Percentiles rank a stretch among this genome's conserved stretches.
Evolutionary conservation across 92 coral and sea anemone genomes (phyloP).

Genomic region (Parazoanthus atlanticus): DNA sequence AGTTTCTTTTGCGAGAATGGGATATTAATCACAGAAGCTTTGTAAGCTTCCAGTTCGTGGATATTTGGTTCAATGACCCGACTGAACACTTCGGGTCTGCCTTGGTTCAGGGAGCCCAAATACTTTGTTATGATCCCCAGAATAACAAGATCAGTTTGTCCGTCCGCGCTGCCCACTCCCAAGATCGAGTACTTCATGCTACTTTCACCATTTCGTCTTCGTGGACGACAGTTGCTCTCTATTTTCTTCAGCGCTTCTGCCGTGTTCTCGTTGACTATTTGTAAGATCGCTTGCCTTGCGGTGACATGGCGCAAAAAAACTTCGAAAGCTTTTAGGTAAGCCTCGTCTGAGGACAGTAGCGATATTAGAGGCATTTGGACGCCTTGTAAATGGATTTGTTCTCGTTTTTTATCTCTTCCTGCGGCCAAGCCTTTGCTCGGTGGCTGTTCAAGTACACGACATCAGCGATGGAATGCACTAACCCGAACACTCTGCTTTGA

Average conservation of each 20-base stretch:
- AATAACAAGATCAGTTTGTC: constrained; percentile 51
- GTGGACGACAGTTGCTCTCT: constrained; percentile 20
- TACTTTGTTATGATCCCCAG: constrained; percentile 60
- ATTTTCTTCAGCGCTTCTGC: constrained; percentile 13
- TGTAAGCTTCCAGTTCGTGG: constrained; percentile 51
- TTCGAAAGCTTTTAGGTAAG: constrained; percentile 41
- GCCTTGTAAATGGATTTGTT: background rate
- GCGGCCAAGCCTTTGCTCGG: background rate
- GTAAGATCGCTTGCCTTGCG: constrained; percentile 43
- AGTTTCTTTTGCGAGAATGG: constrained; percentile 49
- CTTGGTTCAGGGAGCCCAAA: constrained; percentile 46
- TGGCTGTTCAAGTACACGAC: background rate
- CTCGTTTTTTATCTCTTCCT: background rate
- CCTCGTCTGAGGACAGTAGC: constrained; percentile 40
- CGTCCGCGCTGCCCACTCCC: constrained; percentile 63
- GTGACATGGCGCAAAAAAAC: constrained; percentile 46
- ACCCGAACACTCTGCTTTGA: constrained; percentile 8
- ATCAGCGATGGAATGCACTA: constrained; percentile 15
- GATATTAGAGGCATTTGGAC: constrained; percentile 42
- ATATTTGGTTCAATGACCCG: constrained; percentile 52
- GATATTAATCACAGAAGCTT: constrained; percentile 35
- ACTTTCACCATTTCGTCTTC: constrained; percentile 38
- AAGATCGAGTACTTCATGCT: constrained; percentile 48
- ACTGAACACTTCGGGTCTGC: constrained; percentile 48
- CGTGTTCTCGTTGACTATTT: constrained; percentile 39